Evolutionary conservation across 1,140 invertebrate genomes (phyloP).

Genomic region (Panagrolaimus sp.): DNA sequence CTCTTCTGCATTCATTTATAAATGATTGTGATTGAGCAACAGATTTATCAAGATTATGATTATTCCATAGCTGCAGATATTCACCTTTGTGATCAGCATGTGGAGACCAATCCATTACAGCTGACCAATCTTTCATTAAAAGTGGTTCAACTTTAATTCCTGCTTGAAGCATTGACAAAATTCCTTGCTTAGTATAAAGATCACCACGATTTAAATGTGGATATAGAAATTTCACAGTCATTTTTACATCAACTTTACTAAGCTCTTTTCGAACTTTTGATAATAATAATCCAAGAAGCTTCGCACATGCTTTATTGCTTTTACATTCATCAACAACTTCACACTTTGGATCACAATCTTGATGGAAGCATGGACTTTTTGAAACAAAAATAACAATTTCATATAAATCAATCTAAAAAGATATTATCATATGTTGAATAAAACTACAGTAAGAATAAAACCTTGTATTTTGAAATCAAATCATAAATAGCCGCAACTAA

Average conservation of each 20-base stretch:
- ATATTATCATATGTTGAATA: not conserved
- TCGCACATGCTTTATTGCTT: conserved; percentile 57
- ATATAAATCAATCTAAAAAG: conserved; percentile 54
- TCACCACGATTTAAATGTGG: conserved; percentile 57
- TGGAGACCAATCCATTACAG: conserved; percentile 58
- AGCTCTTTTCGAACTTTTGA: conserved; percentile 57
- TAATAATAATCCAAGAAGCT: conserved; percentile 51
- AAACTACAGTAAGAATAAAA: conserved; percentile 26
- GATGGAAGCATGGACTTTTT: conserved; percentile 57
- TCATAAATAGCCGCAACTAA: conserved; percentile 57
- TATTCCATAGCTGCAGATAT: conserved; percentile 56
- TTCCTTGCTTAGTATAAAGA: conserved; percentile 57
- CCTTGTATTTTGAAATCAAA: conserved; percentile 57
- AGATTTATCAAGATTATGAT: conserved; percentile 54
- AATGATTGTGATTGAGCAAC: conserved; percentile 57
- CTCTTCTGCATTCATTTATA: conserved; percentile 56
- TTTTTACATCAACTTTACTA: conserved; percentile 56
- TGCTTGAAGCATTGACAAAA: conserved; percentile 57
- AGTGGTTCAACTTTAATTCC: conserved; percentile 57
- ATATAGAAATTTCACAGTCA: conserved; percentile 55
- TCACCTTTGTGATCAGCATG: conserved; percentile 57
- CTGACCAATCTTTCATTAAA: conserved; percentile 57
- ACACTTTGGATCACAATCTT: conserved; percentile 57
- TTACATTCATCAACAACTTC: conserved; percentile 58
- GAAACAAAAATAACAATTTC: conserved; percentile 58